Conservation (phyloP, 2,113 vertebrate species). For the Theristicus caerulescens region DNA sequence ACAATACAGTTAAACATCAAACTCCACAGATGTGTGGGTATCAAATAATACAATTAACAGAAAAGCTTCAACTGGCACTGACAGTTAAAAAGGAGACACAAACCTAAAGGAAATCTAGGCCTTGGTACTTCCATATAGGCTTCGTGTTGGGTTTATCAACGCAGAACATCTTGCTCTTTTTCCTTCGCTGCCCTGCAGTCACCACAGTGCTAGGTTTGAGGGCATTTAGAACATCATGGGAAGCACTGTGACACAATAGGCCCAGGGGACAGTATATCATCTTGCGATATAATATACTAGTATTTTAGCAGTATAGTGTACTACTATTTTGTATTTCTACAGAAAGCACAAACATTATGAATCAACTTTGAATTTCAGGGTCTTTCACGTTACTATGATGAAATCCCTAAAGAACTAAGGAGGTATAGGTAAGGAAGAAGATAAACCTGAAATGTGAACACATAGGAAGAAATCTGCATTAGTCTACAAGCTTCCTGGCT, state of each 20-base stretch:
- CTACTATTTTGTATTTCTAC: not conserved
- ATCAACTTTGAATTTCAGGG: not conserved
- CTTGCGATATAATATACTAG: not conserved
- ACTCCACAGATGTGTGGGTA: not conserved
- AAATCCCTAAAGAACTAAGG: not conserved
- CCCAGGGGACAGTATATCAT: not conserved
- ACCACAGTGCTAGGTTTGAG: not conserved
- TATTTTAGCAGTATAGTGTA: not conserved
- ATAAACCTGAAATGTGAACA: not conserved
- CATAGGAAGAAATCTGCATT: not conserved
- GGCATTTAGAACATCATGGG: not conserved
- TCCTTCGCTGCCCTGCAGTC: not conserved
- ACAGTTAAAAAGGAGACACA: not conserved
- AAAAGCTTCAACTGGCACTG: not conserved
- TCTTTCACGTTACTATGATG: not conserved
- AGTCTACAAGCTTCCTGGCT: not conserved
- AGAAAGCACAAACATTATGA: not conserved
- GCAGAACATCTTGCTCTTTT: not conserved
- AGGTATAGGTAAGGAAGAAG: not conserved
- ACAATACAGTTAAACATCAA: not conserved
- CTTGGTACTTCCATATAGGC: not conserved
- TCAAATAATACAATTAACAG: not conserved
- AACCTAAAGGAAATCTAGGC: not conserved
- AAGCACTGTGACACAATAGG: not conserved
- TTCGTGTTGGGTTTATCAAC: not conserved